Evolutionary conservation across 2,797 vertebrate species (phyloP).

Genomic region (Eurystomus glaucurus): DNA sequence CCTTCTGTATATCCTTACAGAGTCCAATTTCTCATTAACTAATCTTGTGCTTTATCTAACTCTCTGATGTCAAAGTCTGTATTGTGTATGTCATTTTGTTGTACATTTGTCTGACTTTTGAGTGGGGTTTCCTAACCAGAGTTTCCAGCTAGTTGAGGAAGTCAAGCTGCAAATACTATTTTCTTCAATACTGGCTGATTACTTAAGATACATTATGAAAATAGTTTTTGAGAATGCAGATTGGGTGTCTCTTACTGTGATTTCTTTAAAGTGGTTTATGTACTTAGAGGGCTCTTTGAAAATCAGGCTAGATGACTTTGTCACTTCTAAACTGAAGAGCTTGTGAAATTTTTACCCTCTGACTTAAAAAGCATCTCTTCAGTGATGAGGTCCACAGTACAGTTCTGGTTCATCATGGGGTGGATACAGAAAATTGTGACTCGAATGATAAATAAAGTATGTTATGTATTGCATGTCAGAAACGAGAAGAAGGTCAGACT

Average conservation of each 20-base stretch:
- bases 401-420: neutral
- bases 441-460: neutral
- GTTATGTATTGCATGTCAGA: neutral
- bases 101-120: neutral
- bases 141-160: neutral
- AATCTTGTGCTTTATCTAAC: neutral
- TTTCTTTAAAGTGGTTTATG: neutral
- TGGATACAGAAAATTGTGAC: neutral
- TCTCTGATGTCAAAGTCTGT: neutral
- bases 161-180: neutral
- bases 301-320: neutral
- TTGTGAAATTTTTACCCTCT: neutral
- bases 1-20: neutral
- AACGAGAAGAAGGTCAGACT: neutral
- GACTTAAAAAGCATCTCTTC: neutral
- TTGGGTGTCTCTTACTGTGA: neutral
- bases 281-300: neutral
- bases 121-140: neutral
- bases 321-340: neutral
- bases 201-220: neutral
- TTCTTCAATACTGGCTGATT: neutral
- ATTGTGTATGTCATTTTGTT: neutral
- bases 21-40: slow-evolving; percentile 13
- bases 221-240: neutral
- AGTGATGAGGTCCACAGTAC: neutral